Conservation (phyloP, 2,888 invertebrate species). For the Heliconius erato region DNA sequence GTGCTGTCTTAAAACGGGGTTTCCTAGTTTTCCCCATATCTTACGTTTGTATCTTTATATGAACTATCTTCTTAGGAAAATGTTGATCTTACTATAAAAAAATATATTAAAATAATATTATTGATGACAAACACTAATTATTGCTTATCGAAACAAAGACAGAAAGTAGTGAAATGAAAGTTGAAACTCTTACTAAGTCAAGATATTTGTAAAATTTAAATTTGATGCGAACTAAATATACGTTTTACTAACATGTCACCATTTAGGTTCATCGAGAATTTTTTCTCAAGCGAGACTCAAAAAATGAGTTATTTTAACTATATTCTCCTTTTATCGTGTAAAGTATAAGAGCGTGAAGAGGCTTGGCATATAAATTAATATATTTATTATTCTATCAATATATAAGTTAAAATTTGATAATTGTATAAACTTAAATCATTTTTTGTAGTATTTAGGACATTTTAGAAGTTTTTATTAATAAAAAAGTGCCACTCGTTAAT, state of each 20-base stretch:
- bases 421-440: not conserved
- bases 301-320: not conserved
- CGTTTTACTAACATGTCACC: not conserved
- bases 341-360: not conserved
- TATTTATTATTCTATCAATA: not conserved
- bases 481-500: conserved; percentile 34
- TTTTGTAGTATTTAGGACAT: conserved; percentile 15
- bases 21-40: no score
- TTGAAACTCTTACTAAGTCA: no score
- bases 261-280: not conserved
- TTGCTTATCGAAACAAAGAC: no score
- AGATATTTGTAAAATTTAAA: no score
- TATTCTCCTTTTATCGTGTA: not conserved
- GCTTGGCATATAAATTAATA: not conserved
- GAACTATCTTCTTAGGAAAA: no score
- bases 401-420: conserved; percentile 9
- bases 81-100: no score
- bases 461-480: conserved; percentile 35
- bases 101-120: no score
- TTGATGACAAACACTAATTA: no score
- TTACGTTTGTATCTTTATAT: no score
- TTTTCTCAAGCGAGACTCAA: not conserved
- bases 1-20: no score
- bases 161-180: no score
- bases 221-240: no score